phyloP scores from a whole-genome alignment of 2,888 invertebrate genomes.

The Yponomeuta plumbellus region DNA sequence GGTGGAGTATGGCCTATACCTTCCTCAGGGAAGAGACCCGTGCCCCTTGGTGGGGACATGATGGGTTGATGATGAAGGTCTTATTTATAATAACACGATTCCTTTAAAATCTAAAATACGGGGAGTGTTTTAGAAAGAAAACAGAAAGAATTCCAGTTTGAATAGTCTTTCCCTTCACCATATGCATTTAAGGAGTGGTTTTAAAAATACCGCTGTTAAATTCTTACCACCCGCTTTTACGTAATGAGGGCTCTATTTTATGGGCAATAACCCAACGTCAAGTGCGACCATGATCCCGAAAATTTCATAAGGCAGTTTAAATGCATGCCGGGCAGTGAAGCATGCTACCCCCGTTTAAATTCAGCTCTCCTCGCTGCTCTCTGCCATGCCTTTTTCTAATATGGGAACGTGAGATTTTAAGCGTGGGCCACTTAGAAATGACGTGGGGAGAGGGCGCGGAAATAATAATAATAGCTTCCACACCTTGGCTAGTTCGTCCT shows the following conservation, averaged over 20 bases:
- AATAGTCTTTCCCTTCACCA: no score
- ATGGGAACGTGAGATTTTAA: not conserved
- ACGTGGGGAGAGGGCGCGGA: not conserved
- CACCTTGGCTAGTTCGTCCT: no score
- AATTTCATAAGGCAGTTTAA: constrained; percentile 46
- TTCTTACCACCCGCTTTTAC: not conserved
- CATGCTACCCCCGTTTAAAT: not conserved
- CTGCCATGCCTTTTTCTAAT: not conserved
- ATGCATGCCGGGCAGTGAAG: constrained; percentile 40
- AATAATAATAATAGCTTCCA: no score
- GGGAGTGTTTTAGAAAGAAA: no score
- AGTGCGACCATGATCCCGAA: constrained; percentile 26
- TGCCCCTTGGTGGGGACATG: no score
- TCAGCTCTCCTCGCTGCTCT: not conserved
- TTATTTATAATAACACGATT: no score
- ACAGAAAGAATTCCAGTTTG: no score
- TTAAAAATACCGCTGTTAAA: not conserved
- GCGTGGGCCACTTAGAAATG: not conserved
- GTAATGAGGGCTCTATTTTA: not conserved
- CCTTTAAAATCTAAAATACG: no score
- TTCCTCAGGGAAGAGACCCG: no score
- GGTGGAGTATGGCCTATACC: no score
- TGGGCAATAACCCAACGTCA: constrained; percentile 2
- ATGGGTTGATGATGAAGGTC: no score
- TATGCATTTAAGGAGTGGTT: no score